phyloP scores from a whole-genome alignment of 2,113 vertebrate species.

The Pteropus alecto region DNA sequence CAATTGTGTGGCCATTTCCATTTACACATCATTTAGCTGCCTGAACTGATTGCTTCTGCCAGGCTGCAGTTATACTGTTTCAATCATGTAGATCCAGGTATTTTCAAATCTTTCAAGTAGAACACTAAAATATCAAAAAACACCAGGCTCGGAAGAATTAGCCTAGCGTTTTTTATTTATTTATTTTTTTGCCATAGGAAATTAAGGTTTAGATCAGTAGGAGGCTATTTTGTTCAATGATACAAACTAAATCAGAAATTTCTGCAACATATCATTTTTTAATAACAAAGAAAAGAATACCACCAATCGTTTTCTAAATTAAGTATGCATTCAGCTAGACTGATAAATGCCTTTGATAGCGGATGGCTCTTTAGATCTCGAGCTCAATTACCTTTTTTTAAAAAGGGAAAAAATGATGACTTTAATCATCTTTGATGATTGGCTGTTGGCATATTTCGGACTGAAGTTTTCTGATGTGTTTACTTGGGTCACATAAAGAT shows the following conservation, averaged over 20 bases:
- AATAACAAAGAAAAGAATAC: background rate
- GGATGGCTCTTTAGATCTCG: background rate
- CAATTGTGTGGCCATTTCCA: slow-evolving; percentile 50
- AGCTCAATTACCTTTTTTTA: background rate
- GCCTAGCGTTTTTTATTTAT: background rate
- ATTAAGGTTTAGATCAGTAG: background rate
- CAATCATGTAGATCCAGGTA: background rate
- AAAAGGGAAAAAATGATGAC: background rate
- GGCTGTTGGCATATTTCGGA: background rate
- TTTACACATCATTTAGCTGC: slow-evolving; percentile 34
- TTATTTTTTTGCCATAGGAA: background rate
- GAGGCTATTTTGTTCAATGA: background rate
- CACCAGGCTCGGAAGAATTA: background rate
- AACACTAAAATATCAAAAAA: background rate
- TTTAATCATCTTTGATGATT: slow-evolving; percentile 10
- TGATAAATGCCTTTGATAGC: background rate
- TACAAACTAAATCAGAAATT: background rate
- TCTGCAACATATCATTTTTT: background rate
- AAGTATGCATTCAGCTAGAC: background rate
- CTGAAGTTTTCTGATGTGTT: slow-evolving; percentile 17
- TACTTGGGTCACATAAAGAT: slow-evolving; percentile 9
- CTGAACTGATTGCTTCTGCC: slow-evolving; percentile 24
- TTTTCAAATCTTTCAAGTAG: background rate
- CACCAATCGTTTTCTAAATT: background rate
- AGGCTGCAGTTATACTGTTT: background rate